A percentile compares a stretch with the other conserved stretches of the same genome.
phyloP scores from a whole-genome alignment of 2,113 vertebrate species.

The Aspiorhynchus laticeps region DNA sequence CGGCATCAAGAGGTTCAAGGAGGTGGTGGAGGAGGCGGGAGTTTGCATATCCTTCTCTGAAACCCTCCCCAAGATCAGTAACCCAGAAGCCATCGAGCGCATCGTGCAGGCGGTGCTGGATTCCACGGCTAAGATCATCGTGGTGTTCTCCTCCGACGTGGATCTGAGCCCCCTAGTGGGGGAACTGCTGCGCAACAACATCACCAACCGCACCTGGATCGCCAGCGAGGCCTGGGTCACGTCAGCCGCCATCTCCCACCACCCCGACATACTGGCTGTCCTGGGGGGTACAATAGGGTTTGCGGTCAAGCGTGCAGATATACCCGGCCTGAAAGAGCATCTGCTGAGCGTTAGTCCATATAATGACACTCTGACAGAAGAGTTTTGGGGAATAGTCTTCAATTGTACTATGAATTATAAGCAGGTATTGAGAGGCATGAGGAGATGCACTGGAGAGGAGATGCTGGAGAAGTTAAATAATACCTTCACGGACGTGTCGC shows the following conservation, averaged over 20 bases:
- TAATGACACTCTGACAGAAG: constrained; percentile 74
- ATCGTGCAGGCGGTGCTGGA: constrained; percentile 71
- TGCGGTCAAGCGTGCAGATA: constrained; percentile 74
- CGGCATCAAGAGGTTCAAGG: constrained; percentile 83
- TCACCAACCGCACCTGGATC: constrained; percentile 83
- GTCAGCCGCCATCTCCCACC: constrained; percentile 77
- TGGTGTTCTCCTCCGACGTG: constrained; percentile 84
- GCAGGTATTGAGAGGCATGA: constrained; percentile 41
- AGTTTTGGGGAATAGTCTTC: constrained; percentile 85
- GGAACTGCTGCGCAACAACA: constrained; percentile 76
- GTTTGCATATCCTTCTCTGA: constrained; percentile 86
- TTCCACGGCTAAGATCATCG: constrained; percentile 82
- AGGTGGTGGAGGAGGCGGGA: constrained; percentile 77
- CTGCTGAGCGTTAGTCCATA: constrained; percentile 77
- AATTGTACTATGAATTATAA: constrained; percentile 79
- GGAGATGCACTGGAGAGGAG: constrained; percentile 77
- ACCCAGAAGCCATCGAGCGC: constrained; percentile 71
- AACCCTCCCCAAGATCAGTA: constrained; percentile 80
- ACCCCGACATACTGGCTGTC: constrained; percentile 72
- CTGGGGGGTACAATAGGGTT: constrained; percentile 83
- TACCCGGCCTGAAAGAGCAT: constrained; percentile 75
- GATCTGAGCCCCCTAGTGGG: constrained; percentile 79
- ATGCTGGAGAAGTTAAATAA: constrained; percentile 73
- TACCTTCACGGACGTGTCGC: constrained; percentile 82
- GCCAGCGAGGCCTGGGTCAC: constrained; percentile 86